Percentiles rank a stretch among this genome's conserved stretches.
Conservation (phyloP, 2,797 vertebrate species). For the Gorsachius magnificus region DNA sequence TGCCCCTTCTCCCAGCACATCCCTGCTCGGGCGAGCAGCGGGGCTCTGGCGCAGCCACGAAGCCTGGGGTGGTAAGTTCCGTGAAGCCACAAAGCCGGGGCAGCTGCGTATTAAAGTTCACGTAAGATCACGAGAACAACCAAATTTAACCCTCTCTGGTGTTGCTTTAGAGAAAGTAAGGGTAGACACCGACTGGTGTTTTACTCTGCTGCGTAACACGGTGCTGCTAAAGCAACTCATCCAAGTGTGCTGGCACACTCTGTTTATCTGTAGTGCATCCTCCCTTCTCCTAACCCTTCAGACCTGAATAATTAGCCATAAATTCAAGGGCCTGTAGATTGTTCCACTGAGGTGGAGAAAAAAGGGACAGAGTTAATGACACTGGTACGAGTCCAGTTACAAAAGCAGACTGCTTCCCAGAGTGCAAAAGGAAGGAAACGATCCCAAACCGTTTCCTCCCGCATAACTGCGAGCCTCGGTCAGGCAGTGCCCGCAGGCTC, state of each 20-base stretch:
- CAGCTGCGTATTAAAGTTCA: background rate
- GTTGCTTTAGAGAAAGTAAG: background rate
- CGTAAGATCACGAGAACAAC: fast-evolving
- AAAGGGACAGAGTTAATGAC: background rate
- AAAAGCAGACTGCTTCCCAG: background rate
- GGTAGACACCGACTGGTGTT: background rate
- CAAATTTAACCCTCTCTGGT: background rate
- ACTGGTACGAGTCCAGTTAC: background rate
- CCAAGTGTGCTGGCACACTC: background rate
- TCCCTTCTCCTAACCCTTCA: background rate
- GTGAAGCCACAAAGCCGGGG: background rate
- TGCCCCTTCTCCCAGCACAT: background rate
- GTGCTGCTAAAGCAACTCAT: background rate
- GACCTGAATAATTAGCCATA: background rate
- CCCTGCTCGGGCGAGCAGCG: fast-evolving
- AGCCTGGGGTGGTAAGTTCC: background rate
- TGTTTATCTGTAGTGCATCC: background rate
- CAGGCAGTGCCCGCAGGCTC: background rate
- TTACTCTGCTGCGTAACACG: background rate
- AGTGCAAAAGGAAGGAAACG: background rate
- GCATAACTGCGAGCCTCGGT: background rate
- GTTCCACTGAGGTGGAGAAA: background rate
- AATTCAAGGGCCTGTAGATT: background rate
- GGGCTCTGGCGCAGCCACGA: background rate
- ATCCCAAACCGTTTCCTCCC: background rate